These are phyloP conservation scores for Rynchops niger DNA, from an alignment of 2,113 vertebrate genomes.

Conservation along the genomic window DNA sequence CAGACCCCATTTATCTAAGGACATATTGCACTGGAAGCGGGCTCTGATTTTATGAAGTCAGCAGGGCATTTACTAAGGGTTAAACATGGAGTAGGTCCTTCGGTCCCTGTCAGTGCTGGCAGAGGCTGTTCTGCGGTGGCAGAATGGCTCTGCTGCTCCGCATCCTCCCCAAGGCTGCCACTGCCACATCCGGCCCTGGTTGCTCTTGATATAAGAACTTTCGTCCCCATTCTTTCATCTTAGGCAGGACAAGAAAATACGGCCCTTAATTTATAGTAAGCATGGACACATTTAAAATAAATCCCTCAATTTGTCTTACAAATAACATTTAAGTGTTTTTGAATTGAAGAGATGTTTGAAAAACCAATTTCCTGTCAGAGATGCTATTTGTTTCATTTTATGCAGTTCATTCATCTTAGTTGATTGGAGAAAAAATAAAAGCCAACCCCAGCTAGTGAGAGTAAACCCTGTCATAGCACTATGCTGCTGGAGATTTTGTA, in stretches of 20 bases:
- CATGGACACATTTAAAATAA: slow-evolving; percentile 33
- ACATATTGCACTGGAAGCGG: background rate
- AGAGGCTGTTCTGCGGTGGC: background rate
- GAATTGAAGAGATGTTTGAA: slow-evolving; percentile 49
- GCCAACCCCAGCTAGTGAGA: background rate
- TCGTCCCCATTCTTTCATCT: slow-evolving; percentile 6
- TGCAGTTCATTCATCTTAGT: slow-evolving; percentile 43
- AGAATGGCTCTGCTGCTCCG: background rate
- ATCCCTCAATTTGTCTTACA: slow-evolving; percentile 20
- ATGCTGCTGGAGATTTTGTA: background rate
- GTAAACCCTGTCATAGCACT: background rate
- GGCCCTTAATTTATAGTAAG: slow-evolving; percentile 32
- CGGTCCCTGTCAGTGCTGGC: background rate
- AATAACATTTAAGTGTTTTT: slow-evolving; percentile 40
- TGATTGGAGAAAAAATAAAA: slow-evolving; percentile 39
- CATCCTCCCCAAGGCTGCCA: background rate
- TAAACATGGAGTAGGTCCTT: background rate
- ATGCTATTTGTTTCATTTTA: slow-evolving; percentile 52
- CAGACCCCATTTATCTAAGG: background rate
- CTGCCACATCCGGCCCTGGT: background rate
- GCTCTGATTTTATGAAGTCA: background rate
- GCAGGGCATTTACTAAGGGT: background rate
- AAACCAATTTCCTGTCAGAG: background rate
- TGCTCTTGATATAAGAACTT: slow-evolving; percentile 18
- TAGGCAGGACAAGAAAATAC: slow-evolving; percentile 16